Evolutionary conservation across 2,113 vertebrate species (phyloP).

Genomic region (Gyps fulvus): DNA sequence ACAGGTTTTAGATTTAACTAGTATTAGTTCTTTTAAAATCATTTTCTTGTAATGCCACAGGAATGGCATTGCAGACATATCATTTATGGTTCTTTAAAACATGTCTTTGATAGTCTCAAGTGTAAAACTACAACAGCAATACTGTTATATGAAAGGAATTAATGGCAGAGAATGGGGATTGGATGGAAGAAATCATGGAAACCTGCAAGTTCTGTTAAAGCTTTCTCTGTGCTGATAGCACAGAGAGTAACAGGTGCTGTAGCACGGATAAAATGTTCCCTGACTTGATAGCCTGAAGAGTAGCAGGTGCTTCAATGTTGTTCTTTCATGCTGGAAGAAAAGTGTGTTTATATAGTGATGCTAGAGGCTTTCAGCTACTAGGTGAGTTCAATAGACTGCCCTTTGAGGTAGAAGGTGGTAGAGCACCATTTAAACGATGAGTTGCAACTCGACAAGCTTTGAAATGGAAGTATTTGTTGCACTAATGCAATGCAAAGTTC

Average conservation of each 20-base stretch:
- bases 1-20: neutral
- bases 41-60: neutral
- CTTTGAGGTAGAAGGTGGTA: neutral
- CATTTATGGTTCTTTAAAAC: neutral
- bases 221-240: neutral
- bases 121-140: neutral
- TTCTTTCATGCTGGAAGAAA: neutral
- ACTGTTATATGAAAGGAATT: neutral
- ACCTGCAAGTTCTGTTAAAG: neutral
- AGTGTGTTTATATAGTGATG: neutral
- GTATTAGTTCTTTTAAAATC: neutral
- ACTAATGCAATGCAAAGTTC: neutral
- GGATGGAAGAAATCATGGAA: neutral
- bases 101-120: neutral
- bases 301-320: neutral
- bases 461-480: neutral
- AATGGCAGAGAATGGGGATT: neutral
- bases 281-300: neutral
- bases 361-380: neutral
- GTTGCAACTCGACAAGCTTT: neutral
- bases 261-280: neutral
- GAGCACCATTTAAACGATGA: neutral
- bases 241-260: neutral
- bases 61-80: neutral
- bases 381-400: neutral